Base-by-base conservation (phyloP, 1,140 invertebrate genomes). In the Pseudomyrmex pallidus region DNA sequence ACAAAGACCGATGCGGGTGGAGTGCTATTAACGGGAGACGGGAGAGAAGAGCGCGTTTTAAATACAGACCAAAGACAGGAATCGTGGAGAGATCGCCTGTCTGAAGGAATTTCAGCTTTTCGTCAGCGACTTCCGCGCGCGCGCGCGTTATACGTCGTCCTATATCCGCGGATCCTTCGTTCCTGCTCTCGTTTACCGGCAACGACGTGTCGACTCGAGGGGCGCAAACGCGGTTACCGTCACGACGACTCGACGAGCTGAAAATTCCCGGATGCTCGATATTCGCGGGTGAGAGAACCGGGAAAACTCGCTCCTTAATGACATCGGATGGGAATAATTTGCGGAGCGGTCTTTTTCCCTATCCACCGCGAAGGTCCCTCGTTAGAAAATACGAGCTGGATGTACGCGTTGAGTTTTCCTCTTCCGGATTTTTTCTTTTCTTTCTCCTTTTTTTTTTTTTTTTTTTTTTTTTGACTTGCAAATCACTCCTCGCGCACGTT, bases 381-480 rank as follows among this genome's bases (percentile, higher is more conserved):
- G 61, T 67, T 82, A 85, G 35, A 74, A 82, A 85, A 82, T 54
- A 70, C 77, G 57, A 82, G 20, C 48, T 54, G 17, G 59, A 76
- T 17, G 35, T 35, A 35, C 54, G 20, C 73, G 52, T 48, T 25
- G 20, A 48, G n/a, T 84, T 78, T 84, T 44, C 46, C 22, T 78
- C 74, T 78, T 7, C 44, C 13, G 7, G 8, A 35, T 35, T 35
- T 35, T 35, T 35, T 35, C 0, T 7, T 35, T 35, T 35, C 2
- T 25, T 35, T 35, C 1, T 7, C 0, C 7, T 35, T 1, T 35
- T 7, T 35, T 7, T 0, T 35, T 5, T 35, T 7, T 35, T 35
- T 35, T 1, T 22, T 52, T 46, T 59, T 12, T 70, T 7, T 35
- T 83, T 89, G 89, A 89, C 88, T 88, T 89, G 89, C 85, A 90